Base-by-base conservation (phyloP, 2,888 invertebrate genomes). In the Acleris emargana region DNA sequence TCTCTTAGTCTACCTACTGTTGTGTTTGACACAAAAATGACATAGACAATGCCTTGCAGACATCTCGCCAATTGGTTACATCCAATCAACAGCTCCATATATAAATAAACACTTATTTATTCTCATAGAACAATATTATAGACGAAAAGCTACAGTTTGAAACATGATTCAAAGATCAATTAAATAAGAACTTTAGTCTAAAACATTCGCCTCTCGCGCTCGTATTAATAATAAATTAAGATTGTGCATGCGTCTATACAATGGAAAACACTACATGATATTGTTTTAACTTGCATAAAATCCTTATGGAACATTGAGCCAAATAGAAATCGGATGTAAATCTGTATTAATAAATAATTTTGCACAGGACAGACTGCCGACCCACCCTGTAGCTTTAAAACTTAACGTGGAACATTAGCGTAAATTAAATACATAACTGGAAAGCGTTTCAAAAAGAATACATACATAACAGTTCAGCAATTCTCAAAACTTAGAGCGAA, bases 1-100 rank as follows among this genome's bases (percentile, higher is more conserved):
- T 45, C 64, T 43, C 69, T 68, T 72, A 69, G 63, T 71, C 60
- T 71, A 73, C 38, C 38, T 38, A 50, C 13, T 66, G 67, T 75
- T 78, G 81, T 81, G 81, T 81, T 80, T 81, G 71, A 81, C 81
- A 81, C 81, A 79, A 75, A 79, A 74, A 79, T 77, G 78, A 79
- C 76, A 58, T 73, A 72, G 70, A 71, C 70, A 52, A 63, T 66
- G 61, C 55, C 66, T 66, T 52, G 61, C 45, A 61, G 60, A 61
- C 66, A 66, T 58, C 22, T 54, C 38, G 28, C 54, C 11, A 51
- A 55, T 54, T 20, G 66, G 60, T 61, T 52, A 61, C 57, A 61
- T 60, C 55, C 51, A 66, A 66, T 59, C 60, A 57, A 61, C 45
- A 57, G 47, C 49, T 62, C 28, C 32, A 51, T 64, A 60, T 55